Evolutionary conservation across 1,140 invertebrate genomes (phyloP).

Genomic region (Leptopilina clavipes): DNA sequence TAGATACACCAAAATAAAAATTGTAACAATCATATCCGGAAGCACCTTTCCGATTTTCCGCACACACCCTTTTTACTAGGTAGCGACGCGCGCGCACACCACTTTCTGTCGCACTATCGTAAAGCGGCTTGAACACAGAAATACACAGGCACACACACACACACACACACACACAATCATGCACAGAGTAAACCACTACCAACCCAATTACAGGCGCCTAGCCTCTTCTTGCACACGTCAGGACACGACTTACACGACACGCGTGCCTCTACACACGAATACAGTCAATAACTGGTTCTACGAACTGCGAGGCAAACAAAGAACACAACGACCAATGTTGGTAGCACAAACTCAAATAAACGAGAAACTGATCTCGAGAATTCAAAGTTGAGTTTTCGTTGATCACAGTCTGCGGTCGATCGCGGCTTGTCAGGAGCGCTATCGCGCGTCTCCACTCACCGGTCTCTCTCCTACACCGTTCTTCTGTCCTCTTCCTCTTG

Average conservation of each 20-base stretch:
- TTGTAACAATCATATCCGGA: constrained; percentile 27
- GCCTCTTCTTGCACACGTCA: constrained; percentile 13
- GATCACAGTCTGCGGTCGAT: constrained; percentile 22
- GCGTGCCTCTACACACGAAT: constrained; percentile 11
- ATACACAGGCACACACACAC: constrained; percentile 17
- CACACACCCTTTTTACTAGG: constrained; percentile 52
- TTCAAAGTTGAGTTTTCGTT: neutral
- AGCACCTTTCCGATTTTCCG: constrained; percentile 46
- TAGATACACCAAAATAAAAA: neutral
- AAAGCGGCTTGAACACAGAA: constrained; percentile 40
- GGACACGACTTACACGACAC: constrained; percentile 10
- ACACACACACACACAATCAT: neutral
- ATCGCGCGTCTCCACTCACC: constrained; percentile 21
- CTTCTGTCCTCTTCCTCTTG: constrained; percentile 25
- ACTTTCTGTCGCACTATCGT: constrained; percentile 40
- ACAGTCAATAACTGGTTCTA: constrained; percentile 22
- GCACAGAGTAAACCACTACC: neutral
- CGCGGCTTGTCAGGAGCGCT: constrained; percentile 30
- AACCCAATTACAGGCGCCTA: constrained; percentile 27
- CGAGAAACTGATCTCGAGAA: neutral
- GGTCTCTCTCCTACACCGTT: constrained; percentile 3
- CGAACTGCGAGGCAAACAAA: constrained; percentile 9
- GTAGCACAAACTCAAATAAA: neutral
- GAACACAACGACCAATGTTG: neutral
- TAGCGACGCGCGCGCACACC: constrained; percentile 48